phyloP scores from a whole-genome alignment of 2,888 invertebrate genomes.

The Teleiodes luculella region DNA sequence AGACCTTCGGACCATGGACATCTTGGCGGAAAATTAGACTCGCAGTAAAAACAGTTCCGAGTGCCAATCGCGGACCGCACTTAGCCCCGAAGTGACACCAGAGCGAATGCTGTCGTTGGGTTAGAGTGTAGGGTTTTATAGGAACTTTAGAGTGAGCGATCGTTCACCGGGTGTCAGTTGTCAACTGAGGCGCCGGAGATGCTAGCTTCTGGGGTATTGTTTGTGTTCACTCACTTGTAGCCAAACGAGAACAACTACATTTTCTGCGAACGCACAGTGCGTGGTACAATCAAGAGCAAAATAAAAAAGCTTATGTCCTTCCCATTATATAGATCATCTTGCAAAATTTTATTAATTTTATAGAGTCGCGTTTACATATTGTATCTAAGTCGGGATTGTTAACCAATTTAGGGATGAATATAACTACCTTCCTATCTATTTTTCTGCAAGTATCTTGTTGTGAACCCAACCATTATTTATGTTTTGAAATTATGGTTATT shows the following conservation, averaged over 20 bases:
- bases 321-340: too few species aligned
- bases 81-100: constrained; percentile 63
- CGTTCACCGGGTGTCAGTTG: constrained; percentile 54
- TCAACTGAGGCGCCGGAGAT: constrained; percentile 52
- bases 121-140: constrained; percentile 54
- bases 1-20: constrained; percentile 66
- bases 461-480: too few species aligned
- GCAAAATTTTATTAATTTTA: too few species aligned
- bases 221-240: constrained; percentile 54
- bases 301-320: neutral
- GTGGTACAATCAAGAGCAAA: neutral
- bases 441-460: too few species aligned
- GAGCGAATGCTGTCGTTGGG: constrained; percentile 59
- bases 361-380: too few species aligned
- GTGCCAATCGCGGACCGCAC: constrained; percentile 50
- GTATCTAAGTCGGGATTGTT: too few species aligned
- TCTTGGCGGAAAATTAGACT: constrained; percentile 40
- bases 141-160: constrained; percentile 37
- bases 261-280: constrained; percentile 18
- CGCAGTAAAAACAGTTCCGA: constrained; percentile 29
- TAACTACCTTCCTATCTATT: too few species aligned
- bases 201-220: constrained; percentile 57
- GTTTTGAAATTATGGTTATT: too few species aligned
- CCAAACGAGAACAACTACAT: constrained; percentile 37
- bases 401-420: too few species aligned